phyloP scores from a whole-genome alignment of 2,797 vertebrate species.

The Phalloptychus januarius region DNA sequence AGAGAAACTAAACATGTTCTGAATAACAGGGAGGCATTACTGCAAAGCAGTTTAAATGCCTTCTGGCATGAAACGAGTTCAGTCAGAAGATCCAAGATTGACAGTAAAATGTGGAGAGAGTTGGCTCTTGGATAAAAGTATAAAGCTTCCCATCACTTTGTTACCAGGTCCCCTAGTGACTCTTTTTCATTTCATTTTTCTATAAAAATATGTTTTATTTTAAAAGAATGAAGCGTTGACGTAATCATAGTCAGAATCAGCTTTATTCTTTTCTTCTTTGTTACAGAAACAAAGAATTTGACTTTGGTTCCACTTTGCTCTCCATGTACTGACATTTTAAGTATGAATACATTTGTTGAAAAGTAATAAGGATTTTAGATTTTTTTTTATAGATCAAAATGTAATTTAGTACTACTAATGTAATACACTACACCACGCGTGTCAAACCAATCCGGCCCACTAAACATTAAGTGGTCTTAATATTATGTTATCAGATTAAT shows the following conservation, averaged over 20 bases:
- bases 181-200: background rate
- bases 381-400: background rate
- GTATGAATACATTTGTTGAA: background rate
- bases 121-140: background rate
- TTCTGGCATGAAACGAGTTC: background rate
- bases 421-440: background rate
- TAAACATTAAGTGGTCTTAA: too few species aligned
- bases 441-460: too few species aligned
- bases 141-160: background rate
- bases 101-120: background rate
- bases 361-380: background rate
- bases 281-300: background rate
- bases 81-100: background rate
- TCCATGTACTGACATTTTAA: background rate
- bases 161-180: background rate
- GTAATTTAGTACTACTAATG: background rate
- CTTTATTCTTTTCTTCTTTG: too few species aligned
- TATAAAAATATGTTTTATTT: constrained; percentile 1
- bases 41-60: background rate
- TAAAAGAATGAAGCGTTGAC: background rate
- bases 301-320: background rate
- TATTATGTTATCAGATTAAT: too few species aligned
- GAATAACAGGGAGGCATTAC: background rate
- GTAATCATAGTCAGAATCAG: background rate
- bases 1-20: background rate